phyloP scores from a whole-genome alignment of 37 sponge, comb jelly and placozoan genomes.

The Theonella swinhoei region DNA sequence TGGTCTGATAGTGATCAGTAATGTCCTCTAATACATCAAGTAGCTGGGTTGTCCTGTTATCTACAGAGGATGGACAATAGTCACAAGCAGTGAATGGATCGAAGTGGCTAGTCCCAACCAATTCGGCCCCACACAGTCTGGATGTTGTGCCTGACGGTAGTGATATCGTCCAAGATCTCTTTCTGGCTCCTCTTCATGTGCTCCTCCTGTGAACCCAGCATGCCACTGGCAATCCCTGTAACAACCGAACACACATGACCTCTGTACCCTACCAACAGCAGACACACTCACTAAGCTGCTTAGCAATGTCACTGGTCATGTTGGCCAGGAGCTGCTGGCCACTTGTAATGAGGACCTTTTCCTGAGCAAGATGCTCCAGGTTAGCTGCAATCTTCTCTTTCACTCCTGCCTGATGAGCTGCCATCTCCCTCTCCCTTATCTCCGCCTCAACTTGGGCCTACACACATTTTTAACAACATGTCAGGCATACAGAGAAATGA shows the following conservation, averaged over 20 bases:
- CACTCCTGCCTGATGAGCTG: constrained; percentile 20
- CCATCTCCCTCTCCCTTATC: constrained; percentile 27
- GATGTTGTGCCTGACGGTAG: constrained; percentile 49
- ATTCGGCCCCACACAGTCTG: constrained; percentile 76
- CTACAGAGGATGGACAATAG: constrained; percentile 11
- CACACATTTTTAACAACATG: no score
- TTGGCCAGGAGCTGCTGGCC: constrained; percentile 66
- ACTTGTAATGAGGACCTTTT: constrained; percentile 42
- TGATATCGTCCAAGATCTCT: constrained; percentile 41
- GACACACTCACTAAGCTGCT: constrained; percentile 68
- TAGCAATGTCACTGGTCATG: constrained; percentile 50
- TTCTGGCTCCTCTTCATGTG: constrained; percentile 18
- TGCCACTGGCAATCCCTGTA: constrained; percentile 46
- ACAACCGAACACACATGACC: not conserved
- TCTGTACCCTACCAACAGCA: not conserved
- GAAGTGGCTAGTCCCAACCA: constrained; percentile 18
- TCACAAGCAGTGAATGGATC: not conserved
- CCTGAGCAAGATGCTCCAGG: constrained; percentile 40
- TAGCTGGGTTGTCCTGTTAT: constrained; percentile 43
- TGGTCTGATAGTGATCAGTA: constrained; percentile 54
- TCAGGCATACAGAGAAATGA: not conserved
- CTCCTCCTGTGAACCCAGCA: constrained; percentile 40
- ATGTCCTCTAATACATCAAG: constrained; percentile 21
- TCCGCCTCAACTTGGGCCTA: constrained; percentile 25
- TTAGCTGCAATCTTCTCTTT: constrained; percentile 33